Evolutionary conservation across 2,113 vertebrate genomes (phyloP), one percentile per base, ranked within the genome.

Genomic region (Phalacrocorax brasilianus): DNA sequence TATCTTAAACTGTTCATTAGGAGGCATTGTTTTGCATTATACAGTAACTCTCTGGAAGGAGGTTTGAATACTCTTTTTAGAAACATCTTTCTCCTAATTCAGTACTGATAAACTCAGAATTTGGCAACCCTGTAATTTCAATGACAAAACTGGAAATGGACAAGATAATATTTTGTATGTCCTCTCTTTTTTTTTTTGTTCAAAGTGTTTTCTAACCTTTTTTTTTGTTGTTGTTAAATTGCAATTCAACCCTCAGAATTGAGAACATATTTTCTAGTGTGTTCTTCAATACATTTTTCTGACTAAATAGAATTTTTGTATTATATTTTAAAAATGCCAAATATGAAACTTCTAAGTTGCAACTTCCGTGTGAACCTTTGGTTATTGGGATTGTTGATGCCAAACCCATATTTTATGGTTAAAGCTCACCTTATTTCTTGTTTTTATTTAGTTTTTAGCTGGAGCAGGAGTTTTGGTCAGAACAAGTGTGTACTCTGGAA

Each of bases 351-450:
- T 83, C 7, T 45, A 33, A 53, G 4, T 17, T 72, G 5, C 1
- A 6, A 6, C 7, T 45, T 59, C 32, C 19, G 1, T 28, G 14
- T 71, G 40, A 74, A 66, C 4, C 5, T n/a, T 55, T 71, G 8
- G 4, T 45, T 77, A 42, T 33, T 70, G 32, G 27, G 2, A 12
- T 56, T 85, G 4, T 75, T 66, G 35, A 44, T 44, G 15, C 1
- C 52, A 22, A 59, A 74, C 5, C 38, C 66, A 11, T 40, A 16
- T 50, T 53, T 84, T 55, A 33, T n/a, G 11, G 13, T 68, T 49
- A 47, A 74, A 30, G 35, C 8, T 4, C 3, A 61, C 5, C 0
- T 0, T 28, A 65, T 73, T 73, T 87, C 22, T 70, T 88, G 22
- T 16, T 85, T 74, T 21, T 4, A 27, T 81, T 73, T 77, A 65